Conservation (phyloP, 2,888 invertebrate species). For the Disparrhopalites patrizii region DNA sequence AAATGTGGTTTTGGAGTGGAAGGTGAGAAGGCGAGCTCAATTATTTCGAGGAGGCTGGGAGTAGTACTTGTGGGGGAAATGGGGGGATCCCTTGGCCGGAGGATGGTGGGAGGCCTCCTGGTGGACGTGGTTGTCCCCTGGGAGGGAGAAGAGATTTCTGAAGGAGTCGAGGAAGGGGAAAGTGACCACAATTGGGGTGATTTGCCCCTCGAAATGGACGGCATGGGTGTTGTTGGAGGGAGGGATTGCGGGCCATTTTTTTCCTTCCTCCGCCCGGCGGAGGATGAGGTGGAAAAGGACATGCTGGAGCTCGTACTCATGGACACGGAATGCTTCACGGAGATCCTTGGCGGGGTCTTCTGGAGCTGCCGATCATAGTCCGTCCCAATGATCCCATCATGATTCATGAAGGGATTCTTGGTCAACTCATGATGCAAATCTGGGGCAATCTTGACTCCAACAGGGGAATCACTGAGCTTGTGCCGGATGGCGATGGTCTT, state of each 20-base stretch:
- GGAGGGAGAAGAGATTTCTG: no score
- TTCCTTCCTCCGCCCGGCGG: not conserved
- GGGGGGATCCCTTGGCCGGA: no score
- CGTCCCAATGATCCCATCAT: slow-evolving; percentile 18
- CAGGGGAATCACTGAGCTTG: slow-evolving; percentile 14
- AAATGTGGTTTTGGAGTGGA: no score
- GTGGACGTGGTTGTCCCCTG: no score
- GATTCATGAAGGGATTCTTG: slow-evolving; percentile 6
- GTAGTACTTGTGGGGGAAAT: no score
- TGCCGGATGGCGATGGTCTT: slow-evolving; percentile 24
- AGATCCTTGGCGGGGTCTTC: slow-evolving; percentile 9
- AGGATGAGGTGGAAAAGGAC: not conserved
- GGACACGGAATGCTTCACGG: slow-evolving; percentile 18
- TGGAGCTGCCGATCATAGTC: slow-evolving; percentile 23
- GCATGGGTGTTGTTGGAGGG: slow-evolving; percentile 3
- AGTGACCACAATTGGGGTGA: not conserved
- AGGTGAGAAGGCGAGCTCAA: no score
- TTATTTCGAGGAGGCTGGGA: no score
- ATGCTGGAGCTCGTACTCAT: slow-evolving; percentile 23
- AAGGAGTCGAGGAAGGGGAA: not conserved
- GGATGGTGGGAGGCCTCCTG: no score
- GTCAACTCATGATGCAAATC: slow-evolving; percentile 10
- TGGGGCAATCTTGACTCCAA: slow-evolving; percentile 17
- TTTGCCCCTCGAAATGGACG: not conserved
- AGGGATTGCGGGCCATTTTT: not conserved